Evolutionary conservation across 2,888 invertebrate genomes (phyloP), one percentile per base, ranked within the genome.

Genomic region (Mesochorus sp.): DNA sequence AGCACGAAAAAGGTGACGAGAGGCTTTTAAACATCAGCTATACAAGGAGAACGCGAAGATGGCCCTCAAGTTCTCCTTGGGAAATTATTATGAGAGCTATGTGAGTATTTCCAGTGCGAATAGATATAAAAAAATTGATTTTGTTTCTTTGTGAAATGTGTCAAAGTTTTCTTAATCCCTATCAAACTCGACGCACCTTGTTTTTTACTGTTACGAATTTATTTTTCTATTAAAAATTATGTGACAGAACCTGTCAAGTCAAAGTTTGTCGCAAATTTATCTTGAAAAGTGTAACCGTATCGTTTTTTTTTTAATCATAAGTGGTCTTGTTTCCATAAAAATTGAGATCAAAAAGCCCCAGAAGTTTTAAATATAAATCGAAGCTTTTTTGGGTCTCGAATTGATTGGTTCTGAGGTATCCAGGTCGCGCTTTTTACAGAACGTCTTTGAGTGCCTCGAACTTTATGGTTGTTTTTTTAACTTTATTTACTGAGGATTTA

Each of bases 11-110:
- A 14, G 12, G 26, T 17, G n/a, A 17, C 19, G 24, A 66, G 6
- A 39, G 17, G n/a, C 24, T 34, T 39, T 37, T 2, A 21, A 53
- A 34, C n/a, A 21, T 28, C 21, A 14, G 8, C 8, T 6, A 44
- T 44, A 51, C 39, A 53, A 5, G 71, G 81, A 80, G 73, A 75
- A 76, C 80, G 53, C 42, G 76, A 80, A 82, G 49, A 88, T 88
- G 88, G 84, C 88, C 51, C 88, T 90, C 53, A 89, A 88, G 83
- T 91, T 91, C 84, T 85, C 88, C 81, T 86, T 91, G 81, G 86
- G 85, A 79, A 89, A 87, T 82, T 91, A 83, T 82, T 91, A 89
- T 84, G 90, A 89, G 82, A 87, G 88, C 80, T 91, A 91, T 81
- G 91, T 91, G 84, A 91, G 91, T 91, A 81, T 31, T 42, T 49